Evolutionary conservation across 1,140 invertebrate genomes (phyloP).

Genomic region (Drosophila trapezifrons): DNA sequence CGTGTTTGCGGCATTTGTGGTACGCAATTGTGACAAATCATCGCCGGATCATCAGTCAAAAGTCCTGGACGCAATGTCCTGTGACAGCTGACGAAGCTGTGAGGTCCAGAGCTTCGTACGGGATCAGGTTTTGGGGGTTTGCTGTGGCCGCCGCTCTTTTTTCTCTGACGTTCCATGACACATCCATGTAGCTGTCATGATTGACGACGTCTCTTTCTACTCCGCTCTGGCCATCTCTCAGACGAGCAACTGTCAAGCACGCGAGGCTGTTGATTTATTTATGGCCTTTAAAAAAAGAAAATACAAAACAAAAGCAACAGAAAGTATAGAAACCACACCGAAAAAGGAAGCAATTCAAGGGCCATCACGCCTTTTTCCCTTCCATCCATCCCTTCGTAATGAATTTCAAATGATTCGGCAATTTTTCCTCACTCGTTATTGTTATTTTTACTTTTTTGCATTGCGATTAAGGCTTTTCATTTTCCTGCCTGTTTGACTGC

Average conservation of each 20-base stretch:
- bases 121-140: neutral
- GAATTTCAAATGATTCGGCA: constrained; percentile 80
- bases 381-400: constrained; percentile 46
- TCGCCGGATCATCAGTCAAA: constrained; percentile 74
- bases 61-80: constrained; percentile 48
- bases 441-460: constrained; percentile 50
- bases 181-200: constrained; percentile 80
- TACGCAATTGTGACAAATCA: constrained; percentile 65
- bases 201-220: constrained; percentile 62
- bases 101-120: constrained; percentile 15
- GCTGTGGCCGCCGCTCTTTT: no score
- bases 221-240: constrained; percentile 33
- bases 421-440: constrained; percentile 45
- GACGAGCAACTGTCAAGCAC: constrained; percentile 64
- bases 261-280: constrained; percentile 79
- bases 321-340: constrained; percentile 25
- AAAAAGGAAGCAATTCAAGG: constrained; percentile 59
- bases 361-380: constrained; percentile 47
- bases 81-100: constrained; percentile 72
- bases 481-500: constrained; percentile 55
- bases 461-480: constrained; percentile 54
- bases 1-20: constrained; percentile 16
- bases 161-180: constrained; percentile 72
- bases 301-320: constrained; percentile 3
- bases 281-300: constrained; percentile 46